Evolutionary conservation across 1,140 invertebrate species (phyloP).

Genomic region (Andrena cerasifolii): DNA sequence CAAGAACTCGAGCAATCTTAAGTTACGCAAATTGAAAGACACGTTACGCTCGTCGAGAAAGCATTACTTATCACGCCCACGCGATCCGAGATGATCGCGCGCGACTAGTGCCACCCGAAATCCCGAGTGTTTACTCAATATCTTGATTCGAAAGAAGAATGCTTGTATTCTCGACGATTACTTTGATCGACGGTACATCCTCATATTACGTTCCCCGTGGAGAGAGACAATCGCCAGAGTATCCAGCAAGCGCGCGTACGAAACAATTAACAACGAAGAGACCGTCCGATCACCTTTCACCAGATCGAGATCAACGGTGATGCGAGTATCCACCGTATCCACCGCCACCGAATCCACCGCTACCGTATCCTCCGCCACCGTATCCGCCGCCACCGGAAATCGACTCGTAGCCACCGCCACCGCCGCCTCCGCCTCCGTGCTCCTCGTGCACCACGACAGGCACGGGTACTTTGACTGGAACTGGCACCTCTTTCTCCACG

Average conservation of each 20-base stretch:
- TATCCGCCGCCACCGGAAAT: constrained; percentile 65
- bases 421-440: constrained; percentile 59
- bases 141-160: not conserved
- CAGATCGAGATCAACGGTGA: constrained; percentile 4
- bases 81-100: too few species aligned
- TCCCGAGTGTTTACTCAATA: not conserved
- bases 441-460: constrained; percentile 82
- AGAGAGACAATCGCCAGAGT: constrained; percentile 15
- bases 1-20: constrained; percentile 23
- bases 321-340: constrained; percentile 21
- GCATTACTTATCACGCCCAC: constrained; percentile 1
- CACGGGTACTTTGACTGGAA: constrained; percentile 88
- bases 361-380: not conserved
- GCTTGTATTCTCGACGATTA: not conserved
- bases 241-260: constrained; percentile 11
- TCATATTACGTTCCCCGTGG: not conserved
- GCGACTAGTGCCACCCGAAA: too few species aligned
- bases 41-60: constrained; percentile 25
- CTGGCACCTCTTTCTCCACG: constrained; percentile 89
- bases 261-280: constrained; percentile 14
- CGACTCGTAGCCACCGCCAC: constrained; percentile 42
- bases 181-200: constrained; percentile 8
- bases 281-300: constrained; percentile 11
- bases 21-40: constrained; percentile 16
- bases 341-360: constrained; percentile 9